Evolutionary conservation across 2,888 invertebrate genomes (phyloP).

Genomic region (Norana najaformis): DNA sequence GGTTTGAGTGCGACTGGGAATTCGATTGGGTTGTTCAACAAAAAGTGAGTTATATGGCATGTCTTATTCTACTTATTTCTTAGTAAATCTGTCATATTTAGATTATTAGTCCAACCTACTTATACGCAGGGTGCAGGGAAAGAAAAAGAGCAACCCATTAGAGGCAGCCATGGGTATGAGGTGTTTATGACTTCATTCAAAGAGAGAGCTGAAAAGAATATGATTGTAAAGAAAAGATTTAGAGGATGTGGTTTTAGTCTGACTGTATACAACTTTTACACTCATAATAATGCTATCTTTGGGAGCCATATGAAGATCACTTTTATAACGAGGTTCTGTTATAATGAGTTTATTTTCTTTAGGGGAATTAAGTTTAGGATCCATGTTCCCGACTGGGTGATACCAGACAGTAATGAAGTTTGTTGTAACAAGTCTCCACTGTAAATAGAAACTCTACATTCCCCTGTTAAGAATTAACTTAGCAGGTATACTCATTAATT

Average conservation of each 20-base stretch:
- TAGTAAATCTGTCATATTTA: neutral
- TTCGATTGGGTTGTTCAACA: conserved; percentile 60
- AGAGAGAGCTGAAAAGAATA: neutral
- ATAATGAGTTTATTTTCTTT: neutral
- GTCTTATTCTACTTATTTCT: neutral
- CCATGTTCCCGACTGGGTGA: neutral
- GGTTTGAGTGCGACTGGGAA: conserved; percentile 59
- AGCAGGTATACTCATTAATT: too few relatives aligned
- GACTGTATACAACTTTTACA: neutral
- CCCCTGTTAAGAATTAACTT: neutral
- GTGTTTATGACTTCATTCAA: neutral
- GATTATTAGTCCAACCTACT: neutral
- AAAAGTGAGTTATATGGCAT: conserved; percentile 34
- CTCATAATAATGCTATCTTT: neutral
- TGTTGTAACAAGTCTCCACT: neutral
- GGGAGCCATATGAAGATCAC: neutral
- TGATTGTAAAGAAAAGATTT: neutral
- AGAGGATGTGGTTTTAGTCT: neutral
- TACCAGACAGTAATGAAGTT: neutral
- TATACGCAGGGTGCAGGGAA: neutral
- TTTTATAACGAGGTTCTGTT: neutral
- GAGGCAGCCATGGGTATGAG: neutral
- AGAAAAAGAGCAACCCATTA: neutral
- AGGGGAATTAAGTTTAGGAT: neutral
- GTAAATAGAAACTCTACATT: neutral